Percentiles rank a stretch among this genome's conserved stretches.
These are phyloP conservation scores for Platyscapa corneri DNA, from an alignment of 1,140 invertebrate species.

Conservation along the genomic window DNA sequence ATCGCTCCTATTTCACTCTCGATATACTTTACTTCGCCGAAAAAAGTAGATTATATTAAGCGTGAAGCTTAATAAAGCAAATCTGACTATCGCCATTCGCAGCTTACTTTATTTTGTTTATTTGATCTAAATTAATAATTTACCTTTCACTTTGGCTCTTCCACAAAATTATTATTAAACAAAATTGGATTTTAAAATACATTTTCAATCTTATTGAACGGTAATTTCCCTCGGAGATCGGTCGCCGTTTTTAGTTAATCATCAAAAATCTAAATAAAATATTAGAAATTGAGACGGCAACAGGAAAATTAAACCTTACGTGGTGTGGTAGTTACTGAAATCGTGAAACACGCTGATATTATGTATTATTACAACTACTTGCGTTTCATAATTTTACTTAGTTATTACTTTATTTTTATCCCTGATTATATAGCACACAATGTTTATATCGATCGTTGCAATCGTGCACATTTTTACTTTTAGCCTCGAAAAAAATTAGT, in stretches of 20 bases:
- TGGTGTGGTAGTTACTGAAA: not conserved
- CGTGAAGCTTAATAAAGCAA: too few species aligned
- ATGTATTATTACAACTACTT: slow-evolving; percentile 3
- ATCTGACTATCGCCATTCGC: too few species aligned
- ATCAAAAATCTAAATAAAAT: not conserved
- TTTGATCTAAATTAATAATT: not conserved
- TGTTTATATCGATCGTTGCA: not conserved
- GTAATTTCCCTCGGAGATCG: not conserved
- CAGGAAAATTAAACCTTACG: not conserved
- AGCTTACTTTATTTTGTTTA: not conserved
- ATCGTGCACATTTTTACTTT: not conserved
- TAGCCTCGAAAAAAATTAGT: not conserved
- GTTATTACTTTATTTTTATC: not conserved
- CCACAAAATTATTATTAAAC: too few species aligned
- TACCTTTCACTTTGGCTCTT: not conserved
- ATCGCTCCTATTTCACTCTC: too few species aligned
- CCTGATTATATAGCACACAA: not conserved
- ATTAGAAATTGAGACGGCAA: not conserved
- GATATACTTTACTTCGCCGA: too few species aligned
- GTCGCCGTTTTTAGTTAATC: not conserved
- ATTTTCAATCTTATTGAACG: not conserved
- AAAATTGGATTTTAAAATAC: not conserved
- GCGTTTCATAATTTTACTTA: not conserved
- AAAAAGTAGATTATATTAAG: too few species aligned
- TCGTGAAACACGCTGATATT: not conserved